Evolutionary conservation across 1,140 invertebrate genomes (phyloP), one percentile per base, ranked within the genome.

Genomic region (Rhynchophorus ferrugineus): DNA sequence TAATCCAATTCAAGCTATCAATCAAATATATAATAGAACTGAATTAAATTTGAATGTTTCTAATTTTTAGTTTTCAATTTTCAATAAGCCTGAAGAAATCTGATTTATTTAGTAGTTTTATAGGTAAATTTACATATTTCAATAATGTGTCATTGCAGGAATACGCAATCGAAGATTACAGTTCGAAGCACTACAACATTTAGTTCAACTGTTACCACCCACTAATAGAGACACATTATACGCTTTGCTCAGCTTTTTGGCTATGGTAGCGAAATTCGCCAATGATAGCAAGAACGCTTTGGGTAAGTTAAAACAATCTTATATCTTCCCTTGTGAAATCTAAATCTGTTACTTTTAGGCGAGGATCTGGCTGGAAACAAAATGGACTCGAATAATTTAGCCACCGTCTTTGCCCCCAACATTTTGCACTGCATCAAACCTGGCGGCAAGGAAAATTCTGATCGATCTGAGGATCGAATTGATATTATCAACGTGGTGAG

Each of bases 321-420:
- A 8, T n/a, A n/a, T n/a, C n/a, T n/a, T n/a, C n/a, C n/a, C n/a
- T n/a, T n/a, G n/a, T n/a, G n/a, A n/a, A n/a, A n/a, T n/a, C n/a
- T 29, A 11, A 29, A 19, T 46, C 33, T 24, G 16, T 50, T 22
- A 13, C 14, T 46, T 34, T 33, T 58, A 72, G 82, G 81, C 29
- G 76, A 82, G 56, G 74, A 80, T 71, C 53, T 87, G 36, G 65
- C 78, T 18, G 92, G 91, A 2, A 95, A 95, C 73, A 94, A 91
- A 75, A 96, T 96, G 91, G 89, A 94, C 67, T 82, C 85, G 8
- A 85, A 81, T 34, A 95, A 94, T 69, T 72, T 96, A 52, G 91
- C 92, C 0, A 95, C 91, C 3, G 79, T 95, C 17, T 92, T 96
- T 70, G 92, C 91, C 1, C 92, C 92, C 1, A 95, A 95, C 68